phyloP scores from a whole-genome alignment of 2,113 vertebrate genomes.

The Crypturellus undulatus region DNA sequence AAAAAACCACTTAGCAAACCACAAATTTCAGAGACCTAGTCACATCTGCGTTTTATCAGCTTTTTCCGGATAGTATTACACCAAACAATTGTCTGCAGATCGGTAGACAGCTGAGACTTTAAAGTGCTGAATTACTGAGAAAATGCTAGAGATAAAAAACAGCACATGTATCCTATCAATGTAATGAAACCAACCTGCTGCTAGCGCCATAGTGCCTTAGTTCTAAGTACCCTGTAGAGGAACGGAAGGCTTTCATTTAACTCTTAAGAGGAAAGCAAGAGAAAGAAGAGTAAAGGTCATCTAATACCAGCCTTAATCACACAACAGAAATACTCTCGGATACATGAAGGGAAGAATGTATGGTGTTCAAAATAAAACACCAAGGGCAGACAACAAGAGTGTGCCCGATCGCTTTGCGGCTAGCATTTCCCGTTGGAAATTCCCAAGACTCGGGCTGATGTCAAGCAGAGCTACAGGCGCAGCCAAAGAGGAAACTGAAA shows the following conservation, averaged over 20 bases:
- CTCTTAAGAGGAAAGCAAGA: constrained; percentile 79
- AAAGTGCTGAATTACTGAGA: constrained; percentile 95
- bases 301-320: constrained; percentile 82
- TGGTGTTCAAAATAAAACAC: constrained; percentile 77
- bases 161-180: constrained; percentile 89
- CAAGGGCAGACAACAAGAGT: constrained; percentile 65
- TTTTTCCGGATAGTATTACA: constrained; percentile 96
- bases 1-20: constrained; percentile 89
- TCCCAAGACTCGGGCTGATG: constrained; percentile 19
- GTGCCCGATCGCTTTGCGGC: constrained; percentile 67
- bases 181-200: constrained; percentile 88
- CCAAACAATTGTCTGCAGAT: constrained; percentile 97
- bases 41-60: constrained; percentile 99
- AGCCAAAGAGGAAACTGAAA: constrained; percentile 12
- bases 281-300: constrained; percentile 82
- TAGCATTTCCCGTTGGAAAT: constrained; percentile 69
- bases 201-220: constrained; percentile 78
- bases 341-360: constrained; percentile 67
- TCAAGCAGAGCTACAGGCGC: constrained; percentile 21
- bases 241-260: constrained; percentile 86
- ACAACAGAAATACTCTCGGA: constrained; percentile 70
- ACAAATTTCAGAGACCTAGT: constrained; percentile 94
- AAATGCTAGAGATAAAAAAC: constrained; percentile 90
- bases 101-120: constrained; percentile 92
- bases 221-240: constrained; percentile 80